Base-by-base conservation (phyloP, 2,888 invertebrate genomes). In the Tipula confusa region DNA sequence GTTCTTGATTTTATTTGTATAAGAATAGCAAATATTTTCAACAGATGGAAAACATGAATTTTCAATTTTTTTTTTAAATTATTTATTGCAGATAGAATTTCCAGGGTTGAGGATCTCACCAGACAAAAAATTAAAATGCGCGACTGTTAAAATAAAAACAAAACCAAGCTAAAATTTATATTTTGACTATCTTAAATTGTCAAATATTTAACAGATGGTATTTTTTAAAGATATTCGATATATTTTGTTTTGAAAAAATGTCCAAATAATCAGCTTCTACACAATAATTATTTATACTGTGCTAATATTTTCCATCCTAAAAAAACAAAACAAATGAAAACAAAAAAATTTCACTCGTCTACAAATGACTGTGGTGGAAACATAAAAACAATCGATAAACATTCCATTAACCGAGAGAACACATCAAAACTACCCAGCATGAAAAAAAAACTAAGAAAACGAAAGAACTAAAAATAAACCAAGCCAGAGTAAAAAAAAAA, bases 1-100 rank as follows among this genome's bases (percentile, higher is more conserved):
- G 64, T 64, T 64, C 64, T 64, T 11, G 18, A 7, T 48, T n/a
- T 48, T 48, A 7, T 48, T 48, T 48, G 4, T 48, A 48, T 48
- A 64, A 64, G 64, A 64, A 64, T 64, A 64, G 64, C 64, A 64
- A 64, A 64, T 64, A 64, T 64, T 64, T 64, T 64, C 24, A 64
- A 64, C 64, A 64, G 64, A 64, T 64, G 64, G 64, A 64, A 64
- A 64, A 64, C 64, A 64, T 64, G 64, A 64, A 64, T 64, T 64
- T 64, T 64, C 64, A 64, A 64, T 64, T 64, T 64, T 64, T 24
- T 64, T 64, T 64, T n/a, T 43, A 0, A 15, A 43, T 36, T 64
- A 64, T 64, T 64, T 64, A 64, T 64, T 64, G 64, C 24, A 24
- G 64, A 64, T 64, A 24, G 64, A 64, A 64, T 64, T 64, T 64